Conservation (phyloP, 2,113 vertebrate genomes). For the Chaetorhynchus papuensis region DNA sequence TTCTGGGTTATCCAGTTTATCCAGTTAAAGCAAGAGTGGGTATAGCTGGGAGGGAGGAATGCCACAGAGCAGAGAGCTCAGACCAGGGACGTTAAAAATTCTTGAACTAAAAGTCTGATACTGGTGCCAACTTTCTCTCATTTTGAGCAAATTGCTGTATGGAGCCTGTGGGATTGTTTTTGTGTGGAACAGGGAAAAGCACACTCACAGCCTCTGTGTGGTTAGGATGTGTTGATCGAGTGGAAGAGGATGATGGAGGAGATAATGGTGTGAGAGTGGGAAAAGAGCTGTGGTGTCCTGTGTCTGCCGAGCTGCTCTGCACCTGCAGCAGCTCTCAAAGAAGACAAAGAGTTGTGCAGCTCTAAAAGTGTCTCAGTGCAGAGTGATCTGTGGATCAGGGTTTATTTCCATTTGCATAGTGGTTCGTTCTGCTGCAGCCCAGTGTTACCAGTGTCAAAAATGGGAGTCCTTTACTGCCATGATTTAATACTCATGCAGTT, state of each 20-base stretch:
- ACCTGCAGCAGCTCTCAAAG: neutral
- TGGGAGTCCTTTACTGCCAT: neutral
- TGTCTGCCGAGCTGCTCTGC: neutral
- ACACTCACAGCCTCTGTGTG: neutral
- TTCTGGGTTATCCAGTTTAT: neutral
- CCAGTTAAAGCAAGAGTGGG: neutral
- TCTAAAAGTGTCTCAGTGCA: accelerated
- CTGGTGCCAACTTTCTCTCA: neutral
- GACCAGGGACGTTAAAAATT: neutral
- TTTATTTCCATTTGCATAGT: neutral
- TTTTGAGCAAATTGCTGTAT: neutral
- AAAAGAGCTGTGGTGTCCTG: neutral
- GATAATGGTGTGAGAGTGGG: neutral
- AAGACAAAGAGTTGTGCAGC: neutral
- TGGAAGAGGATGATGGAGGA: neutral
- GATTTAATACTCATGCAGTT: neutral
- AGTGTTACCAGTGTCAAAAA: neutral
- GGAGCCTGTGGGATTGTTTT: neutral
- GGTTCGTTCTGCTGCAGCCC: neutral
- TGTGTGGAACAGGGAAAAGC: neutral
- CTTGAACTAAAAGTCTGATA: neutral
- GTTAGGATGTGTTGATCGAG: neutral
- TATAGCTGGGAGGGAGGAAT: neutral
- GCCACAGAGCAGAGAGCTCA: neutral
- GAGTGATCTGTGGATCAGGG: neutral